phyloP scores from a whole-genome alignment of 2,888 invertebrate genomes.

The Caenorhabditis sp. region DNA sequence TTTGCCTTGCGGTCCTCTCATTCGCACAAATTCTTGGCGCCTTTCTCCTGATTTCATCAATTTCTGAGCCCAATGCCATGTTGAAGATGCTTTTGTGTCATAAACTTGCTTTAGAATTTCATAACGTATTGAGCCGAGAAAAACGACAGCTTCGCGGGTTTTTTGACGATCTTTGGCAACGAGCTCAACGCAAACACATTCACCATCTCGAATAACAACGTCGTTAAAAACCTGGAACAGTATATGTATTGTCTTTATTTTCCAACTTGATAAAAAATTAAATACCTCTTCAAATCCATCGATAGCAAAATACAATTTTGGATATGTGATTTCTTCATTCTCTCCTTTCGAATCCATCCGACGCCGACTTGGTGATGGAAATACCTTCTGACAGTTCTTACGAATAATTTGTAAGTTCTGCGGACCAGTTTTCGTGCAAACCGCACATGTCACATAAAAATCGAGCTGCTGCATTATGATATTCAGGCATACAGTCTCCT shows the following conservation, averaged over 20 bases:
- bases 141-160: conserved; percentile 85
- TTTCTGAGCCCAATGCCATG: conserved; percentile 71
- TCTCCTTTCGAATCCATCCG: conserved; percentile 98
- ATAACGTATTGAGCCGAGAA: conserved; percentile 95
- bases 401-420: conserved; percentile 94
- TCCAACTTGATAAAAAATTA: background rate
- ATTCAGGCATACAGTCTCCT: conserved; percentile 97
- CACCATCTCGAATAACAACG: conserved; percentile 94
- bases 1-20: conserved; percentile 91
- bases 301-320: conserved; percentile 98
- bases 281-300: conserved; percentile 95
- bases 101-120: conserved; percentile 86
- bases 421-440: conserved; percentile 95
- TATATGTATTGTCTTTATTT: too few species aligned
- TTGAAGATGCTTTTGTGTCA: conserved; percentile 62
- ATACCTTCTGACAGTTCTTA: conserved; percentile 82
- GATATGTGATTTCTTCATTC: conserved; percentile 97
- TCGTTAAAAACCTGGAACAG: conserved; percentile 87
- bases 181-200: conserved; percentile 97
- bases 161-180: conserved; percentile 83
- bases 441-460: conserved; percentile 94
- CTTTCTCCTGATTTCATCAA: conserved; percentile 74
- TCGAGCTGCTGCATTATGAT: conserved; percentile 96
- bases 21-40: conserved; percentile 93
- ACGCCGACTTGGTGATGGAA: conserved; percentile 90